Evolutionary conservation across 1,140 invertebrate species (phyloP), one percentile per base, ranked within the genome.

Genomic region (Zophobas atratus): DNA sequence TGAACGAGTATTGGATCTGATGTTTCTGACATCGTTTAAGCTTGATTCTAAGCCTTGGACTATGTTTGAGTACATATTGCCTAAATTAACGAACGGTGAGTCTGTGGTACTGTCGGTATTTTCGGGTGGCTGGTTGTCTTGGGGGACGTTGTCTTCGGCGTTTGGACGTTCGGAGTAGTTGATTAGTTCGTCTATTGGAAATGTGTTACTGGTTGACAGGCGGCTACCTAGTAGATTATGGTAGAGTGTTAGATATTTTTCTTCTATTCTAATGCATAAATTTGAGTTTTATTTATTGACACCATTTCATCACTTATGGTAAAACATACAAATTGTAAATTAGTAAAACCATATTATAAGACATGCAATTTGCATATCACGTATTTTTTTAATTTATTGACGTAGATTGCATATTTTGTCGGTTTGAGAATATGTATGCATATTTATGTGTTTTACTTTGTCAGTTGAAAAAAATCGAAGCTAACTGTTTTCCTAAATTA

Each of bases 41-140:
- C 82, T 85, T 0, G 83, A 83, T 75, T 86, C 83, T 33, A 86
- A 56, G 70, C 85, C 84, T 74, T 83, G 81, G 6, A 85, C 80
- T n/a, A 86, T 86, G 73, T 85, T 85, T 6, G 82, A 81, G 57
- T 85, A 85, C 83, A 86, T 85, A 57, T 80, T 79, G 0, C 83
- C 80, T 70, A 85, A 38, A 60, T n/a, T 38, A 34, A 71, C 51
- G 33, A 82, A 72, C 51, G 84, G 81, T 51, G 80, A 80, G 63
- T 81, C 80, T 53, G 81, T 79, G 5, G 82, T 80, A 67, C 81
- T 46, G 8, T 46, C 43, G 55, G 6, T 60, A 36, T 35, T 60
- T 36, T 60, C 36, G 6, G 56, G 56, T 6, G 38, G 35, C 8
- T 46, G 43, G 20, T 43, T 67, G 38, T 67, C 60, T 67, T 67